A percentile compares a stretch with the other conserved stretches of the same genome.
phyloP scores from a whole-genome alignment of 2,113 vertebrate species.

The Archocentrus centrarchus region DNA sequence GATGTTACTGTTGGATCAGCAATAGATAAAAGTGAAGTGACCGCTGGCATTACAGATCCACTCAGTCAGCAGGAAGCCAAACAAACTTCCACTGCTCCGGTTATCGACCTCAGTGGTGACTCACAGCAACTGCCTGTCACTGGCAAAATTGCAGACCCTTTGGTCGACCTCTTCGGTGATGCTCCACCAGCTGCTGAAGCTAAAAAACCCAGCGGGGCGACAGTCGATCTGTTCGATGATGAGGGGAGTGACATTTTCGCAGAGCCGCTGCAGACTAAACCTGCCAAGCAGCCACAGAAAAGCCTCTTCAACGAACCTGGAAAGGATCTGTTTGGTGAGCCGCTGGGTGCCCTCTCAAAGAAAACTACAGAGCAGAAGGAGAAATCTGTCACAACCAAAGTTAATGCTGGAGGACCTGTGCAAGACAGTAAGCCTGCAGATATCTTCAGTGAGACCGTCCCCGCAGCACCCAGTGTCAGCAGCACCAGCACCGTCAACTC shows the following conservation, averaged over 20 bases:
- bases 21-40: slow-evolving; percentile 5
- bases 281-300: slow-evolving; percentile 59
- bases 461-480: slow-evolving; percentile 25
- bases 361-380: slow-evolving; percentile 56
- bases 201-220: slow-evolving; percentile 30
- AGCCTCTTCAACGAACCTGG: slow-evolving; percentile 69
- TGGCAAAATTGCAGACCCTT: slow-evolving; percentile 29
- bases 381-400: slow-evolving; percentile 47
- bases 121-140: not conserved
- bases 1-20: slow-evolving; percentile 27
- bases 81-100: slow-evolving; percentile 24
- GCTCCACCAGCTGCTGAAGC: not conserved
- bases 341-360: slow-evolving; percentile 64
- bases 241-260: slow-evolving; percentile 69
- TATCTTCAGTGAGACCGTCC: slow-evolving; percentile 70
- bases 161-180: slow-evolving; percentile 50
- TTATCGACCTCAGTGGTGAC: slow-evolving; percentile 44
- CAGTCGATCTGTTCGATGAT: slow-evolving; percentile 64
- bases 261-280: slow-evolving; percentile 40
- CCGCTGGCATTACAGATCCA: not conserved
- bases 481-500: slow-evolving; percentile 61
- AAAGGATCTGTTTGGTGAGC: slow-evolving; percentile 71
- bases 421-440: slow-evolving; percentile 39
- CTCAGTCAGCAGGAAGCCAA: slow-evolving; percentile 20
- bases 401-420: slow-evolving; percentile 32